A percentile compares a stretch with the other conserved stretches of the same genome.
Conservation (phyloP, 1,140 invertebrate genomes). For the Plodia interpunctella region DNA sequence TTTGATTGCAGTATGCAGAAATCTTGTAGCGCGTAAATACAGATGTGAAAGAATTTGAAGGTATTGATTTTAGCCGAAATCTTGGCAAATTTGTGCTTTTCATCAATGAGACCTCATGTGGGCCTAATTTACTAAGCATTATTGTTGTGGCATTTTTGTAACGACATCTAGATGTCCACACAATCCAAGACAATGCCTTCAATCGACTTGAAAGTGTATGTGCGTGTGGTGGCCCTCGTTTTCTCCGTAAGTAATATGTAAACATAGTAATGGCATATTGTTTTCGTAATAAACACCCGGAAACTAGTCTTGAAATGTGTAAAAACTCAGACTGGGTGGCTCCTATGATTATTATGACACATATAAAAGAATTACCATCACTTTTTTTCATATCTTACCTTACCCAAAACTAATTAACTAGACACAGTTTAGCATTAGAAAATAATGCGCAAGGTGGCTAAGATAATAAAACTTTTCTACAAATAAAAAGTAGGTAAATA, state of each 20-base stretch:
- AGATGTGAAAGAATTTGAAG: neutral
- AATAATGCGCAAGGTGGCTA: no score
- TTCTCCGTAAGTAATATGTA: conserved; percentile 60
- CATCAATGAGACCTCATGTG: neutral
- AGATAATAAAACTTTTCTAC: no score
- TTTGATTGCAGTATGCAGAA: neutral
- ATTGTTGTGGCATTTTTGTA: neutral
- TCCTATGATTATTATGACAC: no score
- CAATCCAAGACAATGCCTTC: conserved; percentile 59
- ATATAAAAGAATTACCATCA: no score
- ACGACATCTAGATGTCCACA: conserved; percentile 45
- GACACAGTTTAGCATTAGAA: no score
- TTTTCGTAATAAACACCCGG: neutral
- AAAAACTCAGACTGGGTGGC: no score
- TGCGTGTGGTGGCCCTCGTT: conserved; percentile 58
- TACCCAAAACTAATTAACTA: no score
- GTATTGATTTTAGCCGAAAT: conserved; percentile 4
- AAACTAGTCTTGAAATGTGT: neutral
- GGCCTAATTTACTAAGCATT: neutral
- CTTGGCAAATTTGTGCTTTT: neutral
- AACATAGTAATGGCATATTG: conserved; percentile 13
- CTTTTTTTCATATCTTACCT: no score
- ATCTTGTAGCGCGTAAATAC: conserved; percentile 22
- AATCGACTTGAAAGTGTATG: conserved; percentile 56
- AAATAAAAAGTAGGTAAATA: no score